Evolutionary conservation across 1,140 invertebrate genomes (phyloP).

Genomic region (Neomicropteryx cornuta): DNA sequence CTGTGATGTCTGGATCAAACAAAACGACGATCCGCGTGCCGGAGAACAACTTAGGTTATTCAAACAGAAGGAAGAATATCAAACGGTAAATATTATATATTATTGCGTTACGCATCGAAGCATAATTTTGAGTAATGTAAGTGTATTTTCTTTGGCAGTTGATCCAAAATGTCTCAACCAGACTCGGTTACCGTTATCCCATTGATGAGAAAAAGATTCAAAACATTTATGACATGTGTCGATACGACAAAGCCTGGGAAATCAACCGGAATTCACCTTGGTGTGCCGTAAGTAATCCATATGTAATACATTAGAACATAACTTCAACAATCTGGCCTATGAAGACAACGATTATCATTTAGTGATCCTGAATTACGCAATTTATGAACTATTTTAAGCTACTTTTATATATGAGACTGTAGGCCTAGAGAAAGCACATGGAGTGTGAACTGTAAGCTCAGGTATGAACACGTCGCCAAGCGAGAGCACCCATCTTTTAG

Average conservation of each 20-base stretch:
- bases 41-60: conserved; percentile 48
- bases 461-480: too few relatives aligned
- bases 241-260: conserved; percentile 59
- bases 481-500: too few relatives aligned
- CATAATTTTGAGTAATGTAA: neutral
- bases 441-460: too few relatives aligned
- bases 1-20: conserved; percentile 26
- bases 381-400: too few relatives aligned
- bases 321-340: too few relatives aligned
- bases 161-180: conserved; percentile 40
- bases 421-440: too few relatives aligned
- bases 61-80: conserved; percentile 41
- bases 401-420: too few relatives aligned
- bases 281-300: conserved; percentile 53
- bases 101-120: neutral
- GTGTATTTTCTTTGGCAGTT: conserved; percentile 32
- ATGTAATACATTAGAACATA: too few relatives aligned
- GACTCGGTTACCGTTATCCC: conserved; percentile 44
- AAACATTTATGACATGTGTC: conserved; percentile 57
- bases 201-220: conserved; percentile 32
- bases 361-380: too few relatives aligned
- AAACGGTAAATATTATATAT: conserved; percentile 22
- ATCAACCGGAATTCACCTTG: conserved; percentile 49
- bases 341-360: too few relatives aligned
- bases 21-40: conserved; percentile 50